phyloP scores from a whole-genome alignment of 2,113 vertebrate species.

The Alectura lathami region DNA sequence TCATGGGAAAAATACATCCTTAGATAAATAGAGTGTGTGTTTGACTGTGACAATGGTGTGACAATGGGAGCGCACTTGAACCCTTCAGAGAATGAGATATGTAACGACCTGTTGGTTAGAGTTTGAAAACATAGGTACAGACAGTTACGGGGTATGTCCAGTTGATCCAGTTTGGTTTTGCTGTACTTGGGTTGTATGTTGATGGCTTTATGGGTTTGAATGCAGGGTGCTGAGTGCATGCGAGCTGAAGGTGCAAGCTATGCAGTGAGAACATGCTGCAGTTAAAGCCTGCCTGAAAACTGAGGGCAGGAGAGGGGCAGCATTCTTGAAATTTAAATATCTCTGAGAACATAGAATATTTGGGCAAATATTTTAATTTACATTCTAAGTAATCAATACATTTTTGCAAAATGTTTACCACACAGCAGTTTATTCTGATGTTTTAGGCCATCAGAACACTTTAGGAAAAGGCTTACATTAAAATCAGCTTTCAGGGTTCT shows the following conservation, averaged over 20 bases:
- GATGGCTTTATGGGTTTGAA: background rate
- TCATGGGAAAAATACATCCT: conserved; percentile 43
- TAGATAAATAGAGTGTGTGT: background rate
- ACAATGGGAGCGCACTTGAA: no score
- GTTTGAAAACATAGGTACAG: background rate
- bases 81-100: background rate
- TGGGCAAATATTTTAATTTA: conserved; percentile 15
- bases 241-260: background rate
- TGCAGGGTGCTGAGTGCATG: background rate
- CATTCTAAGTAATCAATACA: background rate
- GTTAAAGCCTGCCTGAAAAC: background rate
- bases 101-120: background rate
- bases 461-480: conserved; percentile 19
- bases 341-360: background rate
- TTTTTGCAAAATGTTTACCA: background rate
- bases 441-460: conserved; percentile 24
- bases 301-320: background rate
- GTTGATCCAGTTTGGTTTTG: background rate
- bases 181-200: background rate
- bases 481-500: conserved; percentile 26
- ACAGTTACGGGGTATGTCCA: background rate
- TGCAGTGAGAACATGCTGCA: background rate
- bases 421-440: background rate
- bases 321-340: background rate
- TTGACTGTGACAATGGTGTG: background rate